Conservation (phyloP, 2,113 vertebrate species). For the Neogale vison region DNA sequence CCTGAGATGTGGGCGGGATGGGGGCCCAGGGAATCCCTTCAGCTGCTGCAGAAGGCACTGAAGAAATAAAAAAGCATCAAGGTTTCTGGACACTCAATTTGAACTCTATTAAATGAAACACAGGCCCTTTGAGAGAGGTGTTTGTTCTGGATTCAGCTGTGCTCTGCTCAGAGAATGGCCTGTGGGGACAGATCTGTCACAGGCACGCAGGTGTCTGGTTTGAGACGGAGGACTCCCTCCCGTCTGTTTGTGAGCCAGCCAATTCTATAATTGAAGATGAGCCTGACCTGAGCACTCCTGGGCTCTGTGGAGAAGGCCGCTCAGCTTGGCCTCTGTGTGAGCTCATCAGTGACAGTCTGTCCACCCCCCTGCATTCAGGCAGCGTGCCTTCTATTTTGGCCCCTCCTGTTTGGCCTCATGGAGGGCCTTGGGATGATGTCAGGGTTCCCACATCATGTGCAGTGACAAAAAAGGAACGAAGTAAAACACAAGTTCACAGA, state of each 20-base stretch:
- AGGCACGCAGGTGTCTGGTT: slow-evolving; percentile 77
- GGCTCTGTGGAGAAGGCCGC: slow-evolving; percentile 54
- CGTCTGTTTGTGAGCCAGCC: slow-evolving; percentile 67
- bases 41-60: not conserved
- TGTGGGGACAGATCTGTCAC: slow-evolving; percentile 76
- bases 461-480: not conserved
- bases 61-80: slow-evolving; percentile 57
- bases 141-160: slow-evolving; percentile 80
- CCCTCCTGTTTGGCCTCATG: not conserved
- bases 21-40: not conserved
- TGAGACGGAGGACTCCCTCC: slow-evolving; percentile 74
- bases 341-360: slow-evolving; percentile 41
- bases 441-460: not conserved
- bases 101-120: slow-evolving; percentile 76
- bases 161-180: slow-evolving; percentile 64
- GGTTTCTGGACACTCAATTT: slow-evolving; percentile 65
- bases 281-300: slow-evolving; percentile 64
- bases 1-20: not conserved
- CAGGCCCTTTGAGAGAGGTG: slow-evolving; percentile 65
- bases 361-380: slow-evolving; percentile 30
- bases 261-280: slow-evolving; percentile 76
- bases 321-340: slow-evolving; percentile 49
- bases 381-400: not conserved
- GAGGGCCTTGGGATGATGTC: not conserved
- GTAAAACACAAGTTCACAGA: not conserved